Base-by-base conservation (phyloP, 2,113 vertebrate genomes). In the Xiphias gladius region DNA sequence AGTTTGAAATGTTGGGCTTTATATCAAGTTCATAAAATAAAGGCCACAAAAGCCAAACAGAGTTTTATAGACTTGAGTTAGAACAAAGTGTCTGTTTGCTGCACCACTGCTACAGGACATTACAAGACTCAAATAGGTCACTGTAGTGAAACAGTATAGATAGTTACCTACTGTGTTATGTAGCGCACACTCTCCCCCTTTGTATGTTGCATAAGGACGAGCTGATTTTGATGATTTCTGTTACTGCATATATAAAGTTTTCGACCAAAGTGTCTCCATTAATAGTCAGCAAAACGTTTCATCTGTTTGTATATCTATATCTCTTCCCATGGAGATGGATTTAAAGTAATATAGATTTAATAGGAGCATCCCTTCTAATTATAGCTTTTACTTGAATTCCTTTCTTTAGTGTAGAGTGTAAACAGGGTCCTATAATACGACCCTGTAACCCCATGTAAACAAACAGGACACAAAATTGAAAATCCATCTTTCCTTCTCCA, bases 391-490 rank as follows among this genome's bases (percentile, higher is more conserved):
- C 28, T 37, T 32, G 22, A 67, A 59, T 37, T 48, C 71, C 43
- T 69, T 12, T 32, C n/a, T 10, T n/a, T 22, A 5, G 54, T 50
- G 39, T 7, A 4, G 17, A 12, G 32, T n/a, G 32, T n/a, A 24
- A 57, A 24, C n/a, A 52, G 22, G n/a, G 0, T 35, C 10, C 14
- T 37, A n/a, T 37, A 41, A 65, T 3, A 7, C 8, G 32, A 48
- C 50, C 28, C 12, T 13, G n/a, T n/a, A n/a, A n/a, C n/a, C n/a
- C n/a, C 46, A 69, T 16, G 63, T 58, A 79, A 79, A 82, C 73
- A 79, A 80, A 50, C 57, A 12, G 19, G 22, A 20, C 55, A n/a
- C 13, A 59, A 1, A 20, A 48, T 54, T 58, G 10, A 48, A 50
- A 46, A 63, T 76, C 22, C 48, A 28, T 24, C 75, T 50, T 67